phyloP scores from a whole-genome alignment of 2,113 vertebrate species.

The Burhinus bistriatus region DNA sequence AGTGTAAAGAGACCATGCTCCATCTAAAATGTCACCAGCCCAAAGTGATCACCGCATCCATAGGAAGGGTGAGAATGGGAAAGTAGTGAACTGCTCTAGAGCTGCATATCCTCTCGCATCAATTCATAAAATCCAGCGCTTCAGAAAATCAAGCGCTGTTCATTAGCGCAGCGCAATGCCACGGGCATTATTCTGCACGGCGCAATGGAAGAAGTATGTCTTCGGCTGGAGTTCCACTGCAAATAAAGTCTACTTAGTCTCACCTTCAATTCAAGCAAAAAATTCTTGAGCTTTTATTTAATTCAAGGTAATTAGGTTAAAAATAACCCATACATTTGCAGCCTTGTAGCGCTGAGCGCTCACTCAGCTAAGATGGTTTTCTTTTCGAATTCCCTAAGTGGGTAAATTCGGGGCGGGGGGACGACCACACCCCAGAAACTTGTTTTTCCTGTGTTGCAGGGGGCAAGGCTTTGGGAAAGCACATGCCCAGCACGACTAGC shows the following conservation, averaged over 20 bases:
- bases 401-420: neutral
- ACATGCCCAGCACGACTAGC: neutral
- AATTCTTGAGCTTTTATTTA: neutral
- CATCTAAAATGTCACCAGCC: neutral
- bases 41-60: neutral
- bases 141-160: neutral
- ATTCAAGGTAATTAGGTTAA: slow-evolving; percentile 29
- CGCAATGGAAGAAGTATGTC: neutral
- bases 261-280: neutral
- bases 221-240: neutral
- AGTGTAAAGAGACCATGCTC: neutral
- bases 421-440: neutral
- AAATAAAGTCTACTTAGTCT: neutral
- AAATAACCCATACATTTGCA: slow-evolving; percentile 30
- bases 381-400: neutral
- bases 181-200: neutral
- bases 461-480: neutral
- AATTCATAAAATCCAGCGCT: neutral
- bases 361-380: neutral
- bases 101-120: neutral
- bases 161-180: neutral
- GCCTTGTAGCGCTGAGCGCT: neutral
- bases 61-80: neutral
- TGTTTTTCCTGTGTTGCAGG: neutral
- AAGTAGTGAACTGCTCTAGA: neutral